Base-by-base conservation (phyloP, 2,888 invertebrate genomes). In the Ennomos fuscantarius region DNA sequence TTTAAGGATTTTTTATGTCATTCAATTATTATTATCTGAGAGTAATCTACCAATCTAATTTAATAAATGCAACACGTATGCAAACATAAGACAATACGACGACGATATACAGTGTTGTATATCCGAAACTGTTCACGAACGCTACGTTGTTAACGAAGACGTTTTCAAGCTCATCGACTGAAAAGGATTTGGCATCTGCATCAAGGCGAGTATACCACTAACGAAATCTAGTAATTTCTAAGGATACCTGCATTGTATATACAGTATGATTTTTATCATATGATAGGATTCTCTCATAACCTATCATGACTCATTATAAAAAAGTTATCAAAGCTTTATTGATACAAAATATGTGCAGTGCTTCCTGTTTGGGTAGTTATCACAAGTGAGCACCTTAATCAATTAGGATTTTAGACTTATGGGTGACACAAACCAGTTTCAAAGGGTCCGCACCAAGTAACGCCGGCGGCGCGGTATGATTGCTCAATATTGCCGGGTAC, bases 201-300 rank as follows among this genome's bases (percentile, higher is more conserved):
- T n/a, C n/a, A n/a, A n/a, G n/a, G n/a, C n/a, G n/a, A n/a, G n/a
- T n/a, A n/a, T n/a, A n/a, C n/a, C 63, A n/a, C n/a, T n/a, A 63
- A 63, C 57, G 55, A 60, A 58, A 44, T 55, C 63, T 59, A 55
- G 55, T 43, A 44, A 55, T 51, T 60, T 55, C 54, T 48, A 40
- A 8, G 40, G 54, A 37, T 39, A 41, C 13, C n/a, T n/a, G n/a
- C n/a, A n/a, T n/a, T n/a, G 42, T 33, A 12, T 34, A 13, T 42
- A 12, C 33, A 42, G 35, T 9, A n/a, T 32, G 9, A 35, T 42
- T 2, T 2, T 2, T 1, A 24, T 2, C 9, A n/a, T 0, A 35
- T 12, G 13, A 24, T 8, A 11, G 15, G 8, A 34, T 37, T n/a
- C 11, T 43, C 15, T 35, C 10, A 13, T 31, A 9, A 41, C 15